phyloP scores from a whole-genome alignment of 2,113 vertebrate species.

The Tor tambroides region DNA sequence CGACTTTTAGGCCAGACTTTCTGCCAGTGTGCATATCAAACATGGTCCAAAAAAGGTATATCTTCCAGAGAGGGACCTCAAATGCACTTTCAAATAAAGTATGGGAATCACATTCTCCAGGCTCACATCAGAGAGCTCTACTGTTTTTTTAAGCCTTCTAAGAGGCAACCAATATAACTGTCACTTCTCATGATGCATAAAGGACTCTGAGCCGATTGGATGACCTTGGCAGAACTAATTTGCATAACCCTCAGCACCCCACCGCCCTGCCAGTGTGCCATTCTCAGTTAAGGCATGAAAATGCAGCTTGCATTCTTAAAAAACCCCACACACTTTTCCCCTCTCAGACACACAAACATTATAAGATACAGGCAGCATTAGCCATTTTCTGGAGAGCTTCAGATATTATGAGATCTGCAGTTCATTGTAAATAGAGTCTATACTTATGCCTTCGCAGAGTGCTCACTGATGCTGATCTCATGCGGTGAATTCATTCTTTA shows the following conservation, averaged over 20 bases:
- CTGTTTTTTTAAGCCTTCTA: constrained; percentile 52
- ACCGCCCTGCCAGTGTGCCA: constrained; percentile 50
- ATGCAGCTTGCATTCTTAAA: constrained; percentile 7
- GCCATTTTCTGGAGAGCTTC: not conserved
- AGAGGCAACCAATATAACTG: constrained; percentile 66
- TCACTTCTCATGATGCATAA: constrained; percentile 63
- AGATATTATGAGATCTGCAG: not conserved
- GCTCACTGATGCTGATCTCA: constrained; percentile 18
- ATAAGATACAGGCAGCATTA: constrained; percentile 9
- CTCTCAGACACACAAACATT: constrained; percentile 36
- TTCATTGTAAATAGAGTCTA: not conserved
- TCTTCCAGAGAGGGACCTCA: not conserved
- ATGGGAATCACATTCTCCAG: constrained; percentile 53
- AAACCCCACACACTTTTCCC: not conserved
- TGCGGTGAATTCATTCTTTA: not conserved
- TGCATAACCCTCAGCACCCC: constrained; percentile 66
- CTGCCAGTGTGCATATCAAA: not conserved
- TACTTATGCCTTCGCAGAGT: constrained; percentile 4
- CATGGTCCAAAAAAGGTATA: not conserved
- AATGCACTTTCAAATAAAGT: constrained; percentile 25
- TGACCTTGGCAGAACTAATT: constrained; percentile 72
- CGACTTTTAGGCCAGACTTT: not conserved
- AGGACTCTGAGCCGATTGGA: constrained; percentile 62
- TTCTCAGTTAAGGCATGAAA: constrained; percentile 51
- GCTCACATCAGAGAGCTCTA: constrained; percentile 51